Evolutionary conservation across 2,888 invertebrate species (phyloP), one percentile per base, ranked within the genome.

Genomic region (Saturnia japonica): DNA sequence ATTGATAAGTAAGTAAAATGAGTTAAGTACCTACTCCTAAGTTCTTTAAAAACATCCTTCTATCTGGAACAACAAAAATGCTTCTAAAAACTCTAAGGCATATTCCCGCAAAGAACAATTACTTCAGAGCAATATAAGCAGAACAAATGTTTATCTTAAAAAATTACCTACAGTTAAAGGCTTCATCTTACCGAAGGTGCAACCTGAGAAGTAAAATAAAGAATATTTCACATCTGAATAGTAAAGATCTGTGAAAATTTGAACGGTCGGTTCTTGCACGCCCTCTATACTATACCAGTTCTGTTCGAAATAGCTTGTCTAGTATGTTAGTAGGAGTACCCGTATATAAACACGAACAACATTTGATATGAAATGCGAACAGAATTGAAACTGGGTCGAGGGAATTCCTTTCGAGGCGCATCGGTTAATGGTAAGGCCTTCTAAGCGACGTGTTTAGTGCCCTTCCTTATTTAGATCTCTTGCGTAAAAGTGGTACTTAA

Each of bases 331-430:
- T 22, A 22, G 22, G 22, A 22, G 2, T 14, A 28, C 11, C 14
- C 6, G 28, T 28, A 28, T 14, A 6, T 60, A 60, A 28, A 54
- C 22, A 54, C 54, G 54, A 28, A 60, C 28, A 28, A 60, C 28
- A 60, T 60, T 60, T 57, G 4, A 60, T 28, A 28, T 28, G 14
- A 28, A 60, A 60, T 60, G 12, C 57, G 28, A 25, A 60, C 40
- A 64, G 34, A 64, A 64, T 19, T n/a, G n/a, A 40, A 64, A 11
- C 64, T 64, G 40, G 64, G 64, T 64, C 64, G 64, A 64, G 40
- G 34, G 64, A 40, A 64, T 40, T 40, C 64, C 64, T 64, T 64
- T 64, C 64, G 11, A 9, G 64, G 40, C 19, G n/a, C 34, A 64
- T 64, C 64, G 64, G 64, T 64, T 34, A n/a, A 40, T 64, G 64